These are phyloP conservation scores for Pseudotriccus pelzelni DNA, from an alignment of 2,797 vertebrate genomes.

Conservation along the genomic window DNA sequence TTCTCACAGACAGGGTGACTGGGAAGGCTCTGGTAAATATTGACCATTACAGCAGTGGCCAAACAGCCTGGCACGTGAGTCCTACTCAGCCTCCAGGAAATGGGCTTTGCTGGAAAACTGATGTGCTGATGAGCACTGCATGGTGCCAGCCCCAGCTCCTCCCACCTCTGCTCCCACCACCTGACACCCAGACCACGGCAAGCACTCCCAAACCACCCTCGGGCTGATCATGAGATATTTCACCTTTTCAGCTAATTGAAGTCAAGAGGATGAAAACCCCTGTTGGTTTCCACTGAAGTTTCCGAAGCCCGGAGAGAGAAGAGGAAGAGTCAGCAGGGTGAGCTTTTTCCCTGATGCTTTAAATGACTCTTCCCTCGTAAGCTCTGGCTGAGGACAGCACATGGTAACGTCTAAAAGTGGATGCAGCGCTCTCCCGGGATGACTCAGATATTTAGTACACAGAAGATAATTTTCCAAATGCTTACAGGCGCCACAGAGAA, in stretches of 20 bases:
- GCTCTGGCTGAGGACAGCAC: not conserved
- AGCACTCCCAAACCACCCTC: not conserved
- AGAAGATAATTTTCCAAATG: not conserved
- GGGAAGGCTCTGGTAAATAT: not conserved
- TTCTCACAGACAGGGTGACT: accelerated
- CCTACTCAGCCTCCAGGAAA: not conserved
- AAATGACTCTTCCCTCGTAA: not conserved
- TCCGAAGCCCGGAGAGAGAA: not conserved
- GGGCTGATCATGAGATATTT: not conserved
- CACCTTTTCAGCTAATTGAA: not conserved
- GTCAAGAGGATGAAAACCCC: not conserved
- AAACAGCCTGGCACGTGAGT: accelerated
- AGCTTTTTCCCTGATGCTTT: not conserved
- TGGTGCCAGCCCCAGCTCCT: not conserved
- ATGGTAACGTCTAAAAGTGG: not conserved
- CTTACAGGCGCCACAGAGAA: not conserved
- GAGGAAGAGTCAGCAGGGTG: accelerated
- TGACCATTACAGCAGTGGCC: not conserved
- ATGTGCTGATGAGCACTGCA: accelerated
- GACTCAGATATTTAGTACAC: not conserved
- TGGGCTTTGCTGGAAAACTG: not conserved
- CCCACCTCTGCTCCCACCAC: accelerated
- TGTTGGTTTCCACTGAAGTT: not conserved
- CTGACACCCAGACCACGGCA: accelerated
- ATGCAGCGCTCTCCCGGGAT: not conserved